phyloP scores from a whole-genome alignment of 2,113 vertebrate genomes.

The Nibea coibor region DNA sequence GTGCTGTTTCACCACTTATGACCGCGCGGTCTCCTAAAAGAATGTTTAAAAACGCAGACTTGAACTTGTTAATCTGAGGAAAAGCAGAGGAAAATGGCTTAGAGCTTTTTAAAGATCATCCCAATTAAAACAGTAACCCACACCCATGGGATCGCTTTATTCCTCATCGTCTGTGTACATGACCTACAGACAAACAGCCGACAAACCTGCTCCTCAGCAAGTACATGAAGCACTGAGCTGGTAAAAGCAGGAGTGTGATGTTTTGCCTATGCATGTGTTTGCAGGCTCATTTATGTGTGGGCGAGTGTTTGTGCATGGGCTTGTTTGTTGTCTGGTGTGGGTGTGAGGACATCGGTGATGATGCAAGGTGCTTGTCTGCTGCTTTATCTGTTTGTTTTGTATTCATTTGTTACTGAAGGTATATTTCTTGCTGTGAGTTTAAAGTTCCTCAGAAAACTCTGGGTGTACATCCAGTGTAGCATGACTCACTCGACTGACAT shows the following conservation, averaged over 20 bases:
- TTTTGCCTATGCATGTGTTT: conserved; percentile 51
- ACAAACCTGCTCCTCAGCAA: conserved; percentile 55
- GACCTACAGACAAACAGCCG: conserved; percentile 30
- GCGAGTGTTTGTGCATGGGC: conserved; percentile 45
- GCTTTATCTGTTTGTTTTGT: background rate
- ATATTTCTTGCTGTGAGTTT: conserved; percentile 4
- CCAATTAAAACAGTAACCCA: conserved; percentile 63
- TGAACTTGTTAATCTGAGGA: conserved; percentile 24
- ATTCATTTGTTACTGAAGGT: background rate
- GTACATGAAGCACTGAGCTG: conserved; percentile 13
- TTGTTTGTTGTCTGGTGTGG: conserved; percentile 43
- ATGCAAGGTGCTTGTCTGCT: conserved; percentile 19
- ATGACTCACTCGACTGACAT: conserved; percentile 14
- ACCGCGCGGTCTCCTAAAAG: background rate
- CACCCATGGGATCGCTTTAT: conserved; percentile 50
- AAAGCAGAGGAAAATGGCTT: conserved; percentile 30
- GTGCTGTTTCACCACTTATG: background rate
- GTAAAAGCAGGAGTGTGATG: conserved; percentile 15
- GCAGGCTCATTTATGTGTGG: conserved; percentile 51
- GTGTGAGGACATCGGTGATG: conserved; percentile 18
- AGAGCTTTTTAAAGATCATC: conserved; percentile 59
- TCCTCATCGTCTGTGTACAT: conserved; percentile 53
- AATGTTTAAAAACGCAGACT: conserved; percentile 9
- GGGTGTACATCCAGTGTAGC: background rate
- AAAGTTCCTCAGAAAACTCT: background rate